Evolutionary conservation across 2,888 invertebrate species (phyloP), one percentile per base, ranked within the genome.

Genomic region (Icerya purchasi): DNA sequence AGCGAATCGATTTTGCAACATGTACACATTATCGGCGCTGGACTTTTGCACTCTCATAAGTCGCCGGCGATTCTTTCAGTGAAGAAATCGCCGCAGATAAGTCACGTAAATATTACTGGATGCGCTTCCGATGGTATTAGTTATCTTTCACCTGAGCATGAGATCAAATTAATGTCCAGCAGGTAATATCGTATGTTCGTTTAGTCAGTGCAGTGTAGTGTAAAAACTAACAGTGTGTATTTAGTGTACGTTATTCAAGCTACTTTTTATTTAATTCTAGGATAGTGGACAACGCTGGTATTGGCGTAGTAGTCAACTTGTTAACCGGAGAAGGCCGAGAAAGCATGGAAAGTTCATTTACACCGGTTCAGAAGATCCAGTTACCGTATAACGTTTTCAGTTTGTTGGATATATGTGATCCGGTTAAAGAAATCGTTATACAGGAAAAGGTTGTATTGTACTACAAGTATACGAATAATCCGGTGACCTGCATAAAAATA

Each of bases 401-500:
- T 25, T 74, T 98, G 67, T 82, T 99, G 19, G 93, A 97, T 66
- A 92, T 97, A 65, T 99, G 98, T 71, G 92, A 94, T 69, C 86
- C 93, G 1, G 83, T 85, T 59, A 98, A 98, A 74, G 86, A 88
- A 69, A 81, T 98, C 19, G 77, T 79, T 1, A 80, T 98, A 1
- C 87, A 91, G 70, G 92, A 96, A 69, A 77, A 96, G 54, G 80
- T 96, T 3, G 72, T 97, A 0, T 70, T 98, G 21, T 98, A 94
- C 70, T 96, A 93, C 72, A 97, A 96, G 71, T 98, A 98, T 68
- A 92, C 93, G 68, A 93, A 93, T 66, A 83, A 85, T 70, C 90
- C 94, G 0, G 88, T 94, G 0, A 97, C 96, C 70, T 98, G 97
- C 69, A 88, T 97, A 0, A 99, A 98, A 72, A 91, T 96, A 65